Conservation (phyloP, 1,140 invertebrate species). For the Drosophila simulans region DNA sequence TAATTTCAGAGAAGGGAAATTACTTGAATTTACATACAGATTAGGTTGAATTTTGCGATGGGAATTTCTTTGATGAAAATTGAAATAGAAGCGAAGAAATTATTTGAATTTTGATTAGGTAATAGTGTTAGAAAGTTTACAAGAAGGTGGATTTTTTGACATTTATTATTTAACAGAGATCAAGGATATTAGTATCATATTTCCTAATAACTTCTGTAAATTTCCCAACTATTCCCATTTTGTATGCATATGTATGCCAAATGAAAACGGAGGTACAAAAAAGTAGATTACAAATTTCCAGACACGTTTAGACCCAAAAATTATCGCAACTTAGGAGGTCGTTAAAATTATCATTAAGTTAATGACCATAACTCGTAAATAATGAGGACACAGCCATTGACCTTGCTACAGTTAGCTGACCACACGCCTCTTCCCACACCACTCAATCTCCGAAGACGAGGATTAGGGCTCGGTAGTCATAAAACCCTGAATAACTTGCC, state of each 20-base stretch:
- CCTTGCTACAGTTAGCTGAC: conserved; percentile 70
- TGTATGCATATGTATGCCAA: conserved; percentile 37
- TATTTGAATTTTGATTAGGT: no score
- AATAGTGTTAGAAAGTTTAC: no score
- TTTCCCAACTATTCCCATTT: conserved; percentile 6
- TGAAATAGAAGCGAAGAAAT: neutral
- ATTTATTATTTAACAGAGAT: neutral
- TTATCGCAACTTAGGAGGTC: conserved; percentile 41
- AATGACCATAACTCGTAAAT: conserved; percentile 47
- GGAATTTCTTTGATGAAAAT: conserved; percentile 31
- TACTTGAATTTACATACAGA: conserved; percentile 57
- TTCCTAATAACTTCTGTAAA: neutral
- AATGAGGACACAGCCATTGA: conserved; percentile 38
- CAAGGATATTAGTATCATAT: neutral
- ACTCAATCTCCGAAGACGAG: neutral
- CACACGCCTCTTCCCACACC: conserved; percentile 11
- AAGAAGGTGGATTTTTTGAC: no score
- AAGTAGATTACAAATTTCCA: conserved; percentile 30
- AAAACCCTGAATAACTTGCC: conserved; percentile 56
- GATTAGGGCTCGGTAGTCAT: conserved; percentile 44
- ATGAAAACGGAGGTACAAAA: conserved; percentile 3
- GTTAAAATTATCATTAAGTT: conserved; percentile 65
- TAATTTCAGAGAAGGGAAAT: conserved; percentile 46
- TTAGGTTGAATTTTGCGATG: conserved; percentile 19
- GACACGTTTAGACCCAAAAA: conserved; percentile 33